These are phyloP conservation scores for Kryptopterus vitreolus DNA, from an alignment of 2,797 vertebrate species.

Conservation along the genomic window DNA sequence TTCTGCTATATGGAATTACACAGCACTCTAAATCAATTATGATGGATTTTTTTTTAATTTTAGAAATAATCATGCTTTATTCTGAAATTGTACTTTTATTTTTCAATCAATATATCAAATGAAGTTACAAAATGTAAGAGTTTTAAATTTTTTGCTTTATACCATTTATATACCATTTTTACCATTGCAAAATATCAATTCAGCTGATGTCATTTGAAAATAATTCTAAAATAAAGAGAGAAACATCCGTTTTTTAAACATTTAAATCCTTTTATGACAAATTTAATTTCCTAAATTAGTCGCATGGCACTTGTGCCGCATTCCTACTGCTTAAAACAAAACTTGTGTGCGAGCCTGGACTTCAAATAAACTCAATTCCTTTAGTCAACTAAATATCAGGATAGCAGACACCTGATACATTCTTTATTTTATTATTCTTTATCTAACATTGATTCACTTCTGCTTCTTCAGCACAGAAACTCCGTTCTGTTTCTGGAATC, in stretches of 20 bases:
- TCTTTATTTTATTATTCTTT: constrained; percentile 13
- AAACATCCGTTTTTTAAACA: background rate
- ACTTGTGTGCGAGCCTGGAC: background rate
- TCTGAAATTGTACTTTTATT: background rate
- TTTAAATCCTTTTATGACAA: background rate
- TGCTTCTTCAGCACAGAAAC: constrained; percentile 54
- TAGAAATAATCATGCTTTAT: background rate
- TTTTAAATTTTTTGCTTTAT: background rate
- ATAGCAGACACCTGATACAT: constrained; percentile 25
- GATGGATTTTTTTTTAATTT: background rate
- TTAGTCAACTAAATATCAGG: constrained; percentile 2
- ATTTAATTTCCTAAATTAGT: background rate
- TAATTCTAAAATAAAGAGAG: background rate
- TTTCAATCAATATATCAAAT: background rate
- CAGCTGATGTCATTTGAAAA: background rate
- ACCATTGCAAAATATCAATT: background rate
- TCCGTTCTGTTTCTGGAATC: constrained; percentile 49
- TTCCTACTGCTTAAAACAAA: background rate
- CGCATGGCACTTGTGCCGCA: background rate
- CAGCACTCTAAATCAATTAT: background rate
- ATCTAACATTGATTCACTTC: constrained; percentile 35
- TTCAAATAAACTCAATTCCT: background rate
- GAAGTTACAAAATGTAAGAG: background rate
- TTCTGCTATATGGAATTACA: background rate
- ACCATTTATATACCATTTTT: background rate